Evolutionary conservation across 2,888 invertebrate species (phyloP).

Genomic region (Glyphotaelius pellucidus): DNA sequence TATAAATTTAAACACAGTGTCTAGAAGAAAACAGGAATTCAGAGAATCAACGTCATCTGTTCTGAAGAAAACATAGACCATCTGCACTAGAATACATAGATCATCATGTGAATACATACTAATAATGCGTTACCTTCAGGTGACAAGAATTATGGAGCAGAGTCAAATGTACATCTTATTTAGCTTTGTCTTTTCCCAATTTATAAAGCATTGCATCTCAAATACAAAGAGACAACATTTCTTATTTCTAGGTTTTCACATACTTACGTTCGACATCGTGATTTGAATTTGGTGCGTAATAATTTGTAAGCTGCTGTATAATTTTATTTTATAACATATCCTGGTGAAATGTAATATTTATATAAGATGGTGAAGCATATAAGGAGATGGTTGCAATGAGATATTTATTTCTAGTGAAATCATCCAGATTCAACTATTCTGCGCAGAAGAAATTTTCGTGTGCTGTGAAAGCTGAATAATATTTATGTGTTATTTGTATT

Average conservation of each 20-base stretch:
- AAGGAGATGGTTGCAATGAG: neutral
- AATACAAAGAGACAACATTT: neutral
- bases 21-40: neutral
- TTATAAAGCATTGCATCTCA: neutral
- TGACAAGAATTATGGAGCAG: neutral
- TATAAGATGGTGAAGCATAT: neutral
- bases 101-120: neutral
- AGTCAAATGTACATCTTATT: neutral
- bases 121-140: neutral
- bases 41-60: neutral
- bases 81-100: neutral
- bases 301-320: neutral
- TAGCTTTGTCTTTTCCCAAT: neutral
- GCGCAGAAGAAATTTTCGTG: neutral
- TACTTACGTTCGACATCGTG: neutral
- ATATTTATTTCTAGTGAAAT: constrained; percentile 17
- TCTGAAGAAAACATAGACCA: neutral
- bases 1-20: neutral
- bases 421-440: neutral
- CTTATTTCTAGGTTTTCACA: constrained; percentile 6
- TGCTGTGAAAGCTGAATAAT: neutral
- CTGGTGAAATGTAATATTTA: neutral
- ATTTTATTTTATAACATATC: neutral
- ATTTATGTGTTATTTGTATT: neutral
- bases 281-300: neutral